Evolutionary conservation across 2,888 invertebrate genomes (phyloP), one percentile per base, ranked within the genome.

Genomic region (Scaptodrosophila latifasciaeformis): DNA sequence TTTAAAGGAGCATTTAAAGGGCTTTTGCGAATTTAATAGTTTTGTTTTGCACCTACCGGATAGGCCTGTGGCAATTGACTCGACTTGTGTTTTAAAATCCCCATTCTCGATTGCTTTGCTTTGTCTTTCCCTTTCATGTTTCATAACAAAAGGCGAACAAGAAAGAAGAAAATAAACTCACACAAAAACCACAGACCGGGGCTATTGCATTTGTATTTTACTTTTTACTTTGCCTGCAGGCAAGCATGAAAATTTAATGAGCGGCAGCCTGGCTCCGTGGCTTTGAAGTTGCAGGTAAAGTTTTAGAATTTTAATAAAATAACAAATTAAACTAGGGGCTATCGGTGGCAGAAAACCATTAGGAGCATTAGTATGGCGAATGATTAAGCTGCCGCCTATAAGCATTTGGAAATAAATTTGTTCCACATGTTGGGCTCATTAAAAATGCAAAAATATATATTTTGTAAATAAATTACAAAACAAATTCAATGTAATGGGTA

Each of bases 211-310:
- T n/a, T n/a, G n/a, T n/a, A n/a, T n/a, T n/a, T n/a, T n/a, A n/a
- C n/a, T n/a, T n/a, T n/a, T n/a, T n/a, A n/a, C n/a, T 49, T 40
- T 27, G 29, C 15, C 61, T 58, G 78, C 72, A 75, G 69, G 71
- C 56, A 78, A 75, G 78, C 72, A 72, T 72, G 71, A 78, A 49
- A 72, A 78, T 72, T 72, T 72, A 72, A 72, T 72, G 72, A 72
- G 75, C 59, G 57, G 43, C 54, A 52, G 51, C 34, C 45, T 12
- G 34, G 49, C 60, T 61, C 55, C 55, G 61, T 54, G 54, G 59
- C 48, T 49, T 34, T 21, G 30, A 4, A 37, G 37, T 13, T 17
- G 53, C 24, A 17, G 17, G n/a, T 7, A 10, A 13, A 42, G 21
- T 51, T 18, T 29, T 44, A 18, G 52, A 53, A 42, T 31, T 59